Conservation (phyloP, 64 coral and sea anemone genomes). For the Montipora foliosa region DNA sequence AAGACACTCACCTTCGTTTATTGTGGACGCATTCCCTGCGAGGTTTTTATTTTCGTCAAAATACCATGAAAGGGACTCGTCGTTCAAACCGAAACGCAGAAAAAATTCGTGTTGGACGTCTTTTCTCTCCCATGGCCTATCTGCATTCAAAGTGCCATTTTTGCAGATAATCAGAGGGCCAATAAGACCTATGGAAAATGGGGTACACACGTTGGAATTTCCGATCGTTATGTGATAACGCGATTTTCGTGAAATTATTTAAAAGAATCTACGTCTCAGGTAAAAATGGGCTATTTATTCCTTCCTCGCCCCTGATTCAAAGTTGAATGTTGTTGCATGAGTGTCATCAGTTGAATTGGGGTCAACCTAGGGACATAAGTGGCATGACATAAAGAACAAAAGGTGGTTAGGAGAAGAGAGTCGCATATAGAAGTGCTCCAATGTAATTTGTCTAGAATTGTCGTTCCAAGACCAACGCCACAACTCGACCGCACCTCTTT, state of each 20-base stretch:
- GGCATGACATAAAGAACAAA: not conserved
- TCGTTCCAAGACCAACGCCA: no score
- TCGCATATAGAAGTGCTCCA: no score
- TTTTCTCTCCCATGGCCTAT: slow-evolving; percentile 49
- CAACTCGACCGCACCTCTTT: no score
- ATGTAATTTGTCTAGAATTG: no score
- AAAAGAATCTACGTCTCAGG: no score
- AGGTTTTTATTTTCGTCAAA: slow-evolving; percentile 73
- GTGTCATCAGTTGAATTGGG: no score
- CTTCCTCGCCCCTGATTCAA: no score
- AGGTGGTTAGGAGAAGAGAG: not conserved
- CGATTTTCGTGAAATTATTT: no score
- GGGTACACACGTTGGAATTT: no score
- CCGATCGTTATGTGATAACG: no score
- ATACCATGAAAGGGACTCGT: slow-evolving; percentile 87
- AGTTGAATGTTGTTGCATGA: no score
- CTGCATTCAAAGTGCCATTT: slow-evolving; percentile 53
- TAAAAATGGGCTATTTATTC: no score
- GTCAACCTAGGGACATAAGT: not conserved
- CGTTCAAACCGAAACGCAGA: slow-evolving; percentile 68
- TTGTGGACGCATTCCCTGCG: slow-evolving; percentile 9
- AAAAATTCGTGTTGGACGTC: slow-evolving; percentile 76
- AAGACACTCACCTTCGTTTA: slow-evolving; percentile 12
- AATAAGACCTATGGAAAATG: slow-evolving; percentile 60
- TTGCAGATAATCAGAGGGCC: slow-evolving; percentile 77